Percentiles rank a stretch among this genome's conserved stretches.
These are phyloP conservation scores for Oscheius sp. DNA, from an alignment of 1,140 invertebrate species.

Conservation along the genomic window DNA sequence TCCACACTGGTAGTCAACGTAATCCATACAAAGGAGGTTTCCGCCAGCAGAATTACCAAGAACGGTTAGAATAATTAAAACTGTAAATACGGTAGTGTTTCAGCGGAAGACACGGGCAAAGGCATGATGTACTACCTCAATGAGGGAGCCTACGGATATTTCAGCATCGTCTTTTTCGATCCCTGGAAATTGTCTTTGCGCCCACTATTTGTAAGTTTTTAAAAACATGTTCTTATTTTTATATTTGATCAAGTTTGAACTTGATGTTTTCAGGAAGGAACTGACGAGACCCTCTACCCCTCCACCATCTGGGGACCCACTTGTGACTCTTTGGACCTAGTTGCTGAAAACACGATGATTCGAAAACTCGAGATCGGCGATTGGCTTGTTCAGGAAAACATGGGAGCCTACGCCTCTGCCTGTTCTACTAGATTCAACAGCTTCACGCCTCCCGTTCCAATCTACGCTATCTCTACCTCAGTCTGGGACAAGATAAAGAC, in stretches of 20 bases:
- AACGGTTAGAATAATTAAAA: too few species aligned
- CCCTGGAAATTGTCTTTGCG: too few species aligned
- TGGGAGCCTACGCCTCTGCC: constrained; percentile 56
- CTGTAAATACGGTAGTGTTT: too few species aligned
- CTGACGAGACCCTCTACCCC: constrained; percentile 64
- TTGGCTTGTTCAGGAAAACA: constrained; percentile 71
- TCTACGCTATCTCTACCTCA: constrained; percentile 68
- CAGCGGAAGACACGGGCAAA: neutral
- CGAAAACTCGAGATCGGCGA: constrained; percentile 73
- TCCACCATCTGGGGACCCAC: constrained; percentile 83
- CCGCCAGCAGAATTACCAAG: constrained; percentile 47
- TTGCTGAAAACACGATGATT: constrained; percentile 64
- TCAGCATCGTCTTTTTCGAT: constrained; percentile 93
- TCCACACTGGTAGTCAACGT: constrained; percentile 84
- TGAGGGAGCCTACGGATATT: constrained; percentile 95
- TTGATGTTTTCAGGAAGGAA: constrained; percentile 37
- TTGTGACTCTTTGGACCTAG: constrained; percentile 86
- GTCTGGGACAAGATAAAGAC: constrained; percentile 14
- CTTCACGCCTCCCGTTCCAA: constrained; percentile 74
- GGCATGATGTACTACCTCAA: constrained; percentile 88
- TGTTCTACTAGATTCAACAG: constrained; percentile 47
- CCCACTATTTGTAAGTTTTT: constrained; percentile 25
- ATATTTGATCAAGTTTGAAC: too few species aligned
- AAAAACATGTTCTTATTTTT: neutral
- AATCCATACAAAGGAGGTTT: constrained; percentile 74